Percentiles rank a stretch among this genome's conserved stretches.
These are phyloP conservation scores for Mugil cephalus DNA, from an alignment of 2,113 vertebrate genomes.

Conservation along the genomic window DNA sequence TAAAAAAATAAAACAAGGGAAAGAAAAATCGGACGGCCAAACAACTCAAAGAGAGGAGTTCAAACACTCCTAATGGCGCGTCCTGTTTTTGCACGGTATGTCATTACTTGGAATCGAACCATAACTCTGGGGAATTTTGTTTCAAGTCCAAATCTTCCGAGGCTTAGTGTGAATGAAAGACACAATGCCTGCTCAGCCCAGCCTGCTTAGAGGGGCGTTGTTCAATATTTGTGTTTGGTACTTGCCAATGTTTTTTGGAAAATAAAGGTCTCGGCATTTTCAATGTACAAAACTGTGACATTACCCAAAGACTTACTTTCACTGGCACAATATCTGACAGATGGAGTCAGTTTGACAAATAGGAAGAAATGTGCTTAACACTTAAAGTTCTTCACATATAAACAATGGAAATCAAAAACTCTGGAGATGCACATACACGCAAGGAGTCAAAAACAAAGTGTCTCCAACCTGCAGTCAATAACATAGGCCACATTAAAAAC, in stretches of 20 bases:
- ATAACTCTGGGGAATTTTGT: conserved; percentile 71
- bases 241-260: conserved; percentile 34
- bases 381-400: too few species aligned
- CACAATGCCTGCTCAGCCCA: conserved; percentile 58
- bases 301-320: too few species aligned
- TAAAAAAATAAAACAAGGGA: conserved; percentile 31
- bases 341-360: too few species aligned
- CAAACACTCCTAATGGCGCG: conserved; percentile 65
- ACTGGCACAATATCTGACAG: too few species aligned
- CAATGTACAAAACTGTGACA: too few species aligned
- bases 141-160: conserved; percentile 69
- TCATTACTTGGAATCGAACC: conserved; percentile 75
- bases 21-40: conserved; percentile 65
- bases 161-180: conserved; percentile 55
- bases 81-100: conserved; percentile 73
- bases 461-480: not conserved
- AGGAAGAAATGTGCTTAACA: too few species aligned
- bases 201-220: conserved; percentile 55
- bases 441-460: not conserved
- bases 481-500: not conserved
- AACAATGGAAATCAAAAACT: too few species aligned
- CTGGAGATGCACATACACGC: not conserved
- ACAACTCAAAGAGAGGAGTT: conserved; percentile 60
- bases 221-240: conserved; percentile 51
- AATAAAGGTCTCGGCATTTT: conserved; percentile 29